A percentile compares a stretch with the other conserved stretches of the same genome.
phyloP scores from a whole-genome alignment of 1,140 invertebrate species.

The Homarus americanus region DNA sequence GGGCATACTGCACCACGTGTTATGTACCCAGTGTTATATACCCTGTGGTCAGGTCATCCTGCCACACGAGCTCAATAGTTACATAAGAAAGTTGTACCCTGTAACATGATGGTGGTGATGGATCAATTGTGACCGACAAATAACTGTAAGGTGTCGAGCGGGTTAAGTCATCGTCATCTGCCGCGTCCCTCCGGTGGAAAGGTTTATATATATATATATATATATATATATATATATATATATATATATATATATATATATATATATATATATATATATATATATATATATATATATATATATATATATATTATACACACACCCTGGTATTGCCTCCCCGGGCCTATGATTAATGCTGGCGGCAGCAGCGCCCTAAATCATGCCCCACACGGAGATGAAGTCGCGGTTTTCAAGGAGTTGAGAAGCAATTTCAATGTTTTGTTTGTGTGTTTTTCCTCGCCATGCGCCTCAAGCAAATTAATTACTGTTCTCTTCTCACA shows the following conservation, averaged over 20 bases:
- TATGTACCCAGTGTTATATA: too few relatives aligned
- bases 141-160: too few relatives aligned
- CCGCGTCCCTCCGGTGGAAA: too few relatives aligned
- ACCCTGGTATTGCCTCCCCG: too few relatives aligned
- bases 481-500: neutral
- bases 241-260: slow-evolving; percentile 6
- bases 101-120: too few relatives aligned
- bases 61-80: too few relatives aligned
- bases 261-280: neutral
- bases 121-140: too few relatives aligned
- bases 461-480: neutral
- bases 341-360: neutral
- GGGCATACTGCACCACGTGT: too few relatives aligned
- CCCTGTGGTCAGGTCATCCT: too few relatives aligned
- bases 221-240: slow-evolving; percentile 6
- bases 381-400: neutral
- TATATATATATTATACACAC: neutral
- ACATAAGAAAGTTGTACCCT: too few relatives aligned
- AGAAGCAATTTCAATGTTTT: neutral
- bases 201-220: neutral
- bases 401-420: neutral
- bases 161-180: too few relatives aligned
- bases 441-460: neutral
- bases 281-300: neutral
- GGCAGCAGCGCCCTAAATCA: neutral